These are phyloP conservation scores for Cydia fagiglandana DNA, from an alignment of 1,140 invertebrate species.

Conservation along the genomic window DNA sequence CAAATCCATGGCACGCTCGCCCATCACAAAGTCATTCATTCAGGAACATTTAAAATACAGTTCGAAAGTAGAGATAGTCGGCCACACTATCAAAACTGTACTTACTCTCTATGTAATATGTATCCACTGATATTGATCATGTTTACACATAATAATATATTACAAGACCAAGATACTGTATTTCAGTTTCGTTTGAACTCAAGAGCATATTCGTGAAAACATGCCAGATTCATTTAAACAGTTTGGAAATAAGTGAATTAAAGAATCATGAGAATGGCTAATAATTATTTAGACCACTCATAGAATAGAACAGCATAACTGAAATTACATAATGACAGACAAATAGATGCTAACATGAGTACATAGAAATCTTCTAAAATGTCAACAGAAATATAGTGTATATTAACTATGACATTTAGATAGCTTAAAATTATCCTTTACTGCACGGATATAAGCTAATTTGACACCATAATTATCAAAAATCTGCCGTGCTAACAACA, in stretches of 20 bases:
- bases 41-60: background rate
- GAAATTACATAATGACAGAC: background rate
- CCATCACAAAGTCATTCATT: background rate
- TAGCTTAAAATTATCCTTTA: background rate
- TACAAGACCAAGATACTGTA: background rate
- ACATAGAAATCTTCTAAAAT: background rate
- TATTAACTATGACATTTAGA: background rate
- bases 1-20: constrained; percentile 3
- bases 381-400: background rate
- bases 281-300: background rate
- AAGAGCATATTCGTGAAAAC: background rate
- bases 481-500: too few relatives aligned
- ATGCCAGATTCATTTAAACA: background rate
- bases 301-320: background rate
- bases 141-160: background rate
- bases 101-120: background rate
- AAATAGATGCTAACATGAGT: background rate
- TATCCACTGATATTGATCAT: constrained; percentile 1
- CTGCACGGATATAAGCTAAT: background rate
- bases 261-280: background rate
- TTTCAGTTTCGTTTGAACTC: background rate
- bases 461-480: background rate
- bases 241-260: background rate
- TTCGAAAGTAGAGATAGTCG: background rate
- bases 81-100: background rate